A percentile compares a stretch with the other conserved stretches of the same genome.
phyloP scores from a whole-genome alignment of 2,888 invertebrate species.

The Aphrophora alni region DNA sequence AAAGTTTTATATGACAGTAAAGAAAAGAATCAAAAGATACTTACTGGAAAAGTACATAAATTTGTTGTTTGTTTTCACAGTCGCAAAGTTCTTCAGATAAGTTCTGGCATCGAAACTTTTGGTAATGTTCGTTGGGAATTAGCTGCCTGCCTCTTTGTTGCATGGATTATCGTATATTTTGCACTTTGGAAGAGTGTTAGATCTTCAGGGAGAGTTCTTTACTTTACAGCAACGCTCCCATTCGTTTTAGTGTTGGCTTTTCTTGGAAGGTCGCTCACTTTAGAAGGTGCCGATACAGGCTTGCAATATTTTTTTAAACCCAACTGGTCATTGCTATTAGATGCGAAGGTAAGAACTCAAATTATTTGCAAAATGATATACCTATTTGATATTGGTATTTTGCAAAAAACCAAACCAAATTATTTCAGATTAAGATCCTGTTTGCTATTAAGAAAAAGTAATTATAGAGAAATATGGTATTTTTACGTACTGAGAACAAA shows the following conservation, averaged over 20 bases:
- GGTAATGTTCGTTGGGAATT: conserved; percentile 87
- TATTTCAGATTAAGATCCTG: not conserved
- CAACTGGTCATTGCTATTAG: conserved; percentile 79
- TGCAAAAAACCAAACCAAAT: not conserved
- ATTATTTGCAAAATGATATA: not conserved
- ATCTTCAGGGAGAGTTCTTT: conserved; percentile 90
- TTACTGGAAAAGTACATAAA: too few species aligned
- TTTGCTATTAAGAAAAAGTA: too few species aligned
- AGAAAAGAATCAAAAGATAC: too few species aligned
- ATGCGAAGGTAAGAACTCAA: conserved; percentile 74
- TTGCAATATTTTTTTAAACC: conserved; percentile 88
- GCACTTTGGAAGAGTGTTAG: conserved; percentile 96
- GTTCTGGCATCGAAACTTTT: conserved; percentile 81
- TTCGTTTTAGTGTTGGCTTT: conserved; percentile 87
- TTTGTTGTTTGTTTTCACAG: conserved; percentile 62
- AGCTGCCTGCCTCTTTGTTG: conserved; percentile 85
- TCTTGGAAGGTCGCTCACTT: conserved; percentile 84
- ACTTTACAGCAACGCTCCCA: conserved; percentile 92
- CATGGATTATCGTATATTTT: conserved; percentile 95
- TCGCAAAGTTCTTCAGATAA: conserved; percentile 84
- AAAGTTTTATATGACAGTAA: too few species aligned
- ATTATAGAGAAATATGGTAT: too few species aligned
- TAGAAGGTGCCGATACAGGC: conserved; percentile 87
- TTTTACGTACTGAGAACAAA: too few species aligned
- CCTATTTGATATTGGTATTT: not conserved